These are phyloP conservation scores for Athalia rosae DNA, from an alignment of 2,888 invertebrate genomes.

Conservation along the genomic window DNA sequence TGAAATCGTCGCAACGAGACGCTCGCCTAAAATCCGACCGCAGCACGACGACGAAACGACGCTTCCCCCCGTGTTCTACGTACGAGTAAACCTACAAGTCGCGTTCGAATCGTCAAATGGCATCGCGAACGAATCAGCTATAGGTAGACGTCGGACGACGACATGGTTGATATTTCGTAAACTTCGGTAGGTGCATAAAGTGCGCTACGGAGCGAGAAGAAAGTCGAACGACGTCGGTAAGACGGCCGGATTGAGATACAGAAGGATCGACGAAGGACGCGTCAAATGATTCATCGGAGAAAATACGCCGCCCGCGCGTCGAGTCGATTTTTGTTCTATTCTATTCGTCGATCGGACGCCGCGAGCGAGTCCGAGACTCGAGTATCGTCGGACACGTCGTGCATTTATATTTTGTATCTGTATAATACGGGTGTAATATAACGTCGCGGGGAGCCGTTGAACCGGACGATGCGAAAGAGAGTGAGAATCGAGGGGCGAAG, in stretches of 20 bases:
- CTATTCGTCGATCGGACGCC: too few species aligned
- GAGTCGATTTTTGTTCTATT: too few species aligned
- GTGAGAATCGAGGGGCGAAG: not conserved
- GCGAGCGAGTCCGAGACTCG: too few species aligned
- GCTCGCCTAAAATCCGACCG: too few species aligned
- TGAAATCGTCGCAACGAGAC: not conserved
- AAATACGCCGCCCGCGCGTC: too few species aligned
- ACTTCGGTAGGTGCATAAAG: not conserved
- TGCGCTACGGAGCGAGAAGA: too few species aligned
- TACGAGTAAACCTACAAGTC: not conserved
- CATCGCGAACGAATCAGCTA: not conserved
- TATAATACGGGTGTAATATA: not conserved
- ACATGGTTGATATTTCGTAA: slow-evolving; percentile 47
- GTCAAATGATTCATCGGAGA: too few species aligned
- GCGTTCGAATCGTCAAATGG: slow-evolving; percentile 29
- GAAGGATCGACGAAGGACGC: not conserved
- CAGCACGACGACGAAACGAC: slow-evolving; percentile 40
- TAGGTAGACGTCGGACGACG: too few species aligned
- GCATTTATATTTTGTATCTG: not conserved
- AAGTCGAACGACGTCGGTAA: slow-evolving; percentile 5
- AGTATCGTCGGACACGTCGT: not conserved
- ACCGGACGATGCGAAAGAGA: slow-evolving; percentile 17
- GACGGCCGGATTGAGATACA: not conserved
- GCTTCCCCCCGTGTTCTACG: too few species aligned
- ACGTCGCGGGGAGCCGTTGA: slow-evolving; percentile 3